A percentile compares a stretch with the other conserved stretches of the same genome.
phyloP scores from a whole-genome alignment of 2,113 vertebrate species.

The Macroglossus sobrinus region DNA sequence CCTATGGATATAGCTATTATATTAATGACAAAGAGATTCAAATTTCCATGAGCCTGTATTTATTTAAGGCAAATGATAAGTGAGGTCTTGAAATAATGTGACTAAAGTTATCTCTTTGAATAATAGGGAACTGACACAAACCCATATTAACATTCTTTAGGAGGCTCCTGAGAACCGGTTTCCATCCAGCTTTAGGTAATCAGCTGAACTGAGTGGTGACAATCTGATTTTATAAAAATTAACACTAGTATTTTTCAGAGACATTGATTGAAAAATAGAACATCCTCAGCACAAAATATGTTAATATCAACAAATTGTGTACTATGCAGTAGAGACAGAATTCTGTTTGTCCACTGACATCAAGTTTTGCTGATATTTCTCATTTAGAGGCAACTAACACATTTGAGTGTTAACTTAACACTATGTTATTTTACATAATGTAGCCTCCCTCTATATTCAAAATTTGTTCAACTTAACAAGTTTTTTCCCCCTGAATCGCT shows the following conservation, averaged over 20 bases:
- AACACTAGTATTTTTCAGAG: not conserved
- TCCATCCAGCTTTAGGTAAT: not conserved
- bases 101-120: not conserved
- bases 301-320: not conserved
- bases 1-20: not conserved
- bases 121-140: not conserved
- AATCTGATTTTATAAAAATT: constrained; percentile 27
- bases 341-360: not conserved
- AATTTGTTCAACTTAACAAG: not conserved
- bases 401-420: not conserved
- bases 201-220: not conserved
- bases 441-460: not conserved
- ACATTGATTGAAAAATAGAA: constrained; percentile 8
- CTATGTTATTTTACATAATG: not conserved
- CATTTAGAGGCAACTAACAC: not conserved
- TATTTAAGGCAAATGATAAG: not conserved
- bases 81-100: not conserved
- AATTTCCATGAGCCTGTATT: not conserved
- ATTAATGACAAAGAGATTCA: constrained; percentile 1
- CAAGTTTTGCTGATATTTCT: not conserved
- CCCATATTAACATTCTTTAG: not conserved
- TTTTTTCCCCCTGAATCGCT: not conserved
- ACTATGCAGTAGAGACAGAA: not conserved
- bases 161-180: not conserved
- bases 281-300: not conserved